Percentiles rank a stretch among this genome's conserved stretches.
phyloP scores from a whole-genome alignment of 2,888 invertebrate genomes.

The Cerastoderma edule region DNA sequence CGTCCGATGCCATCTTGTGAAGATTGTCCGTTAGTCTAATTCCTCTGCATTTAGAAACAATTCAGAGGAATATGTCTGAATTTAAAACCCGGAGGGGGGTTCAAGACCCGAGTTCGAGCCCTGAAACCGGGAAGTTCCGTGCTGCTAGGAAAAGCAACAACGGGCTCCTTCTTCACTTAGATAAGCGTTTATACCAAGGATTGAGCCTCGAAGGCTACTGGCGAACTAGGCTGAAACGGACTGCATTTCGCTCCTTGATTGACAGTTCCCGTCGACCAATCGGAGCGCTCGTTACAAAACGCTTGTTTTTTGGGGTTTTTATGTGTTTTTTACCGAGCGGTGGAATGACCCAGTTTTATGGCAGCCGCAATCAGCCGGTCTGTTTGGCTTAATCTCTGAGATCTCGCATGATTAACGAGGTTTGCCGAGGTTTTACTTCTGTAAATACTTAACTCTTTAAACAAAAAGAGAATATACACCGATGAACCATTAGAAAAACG shows the following conservation, averaged over 20 bases:
- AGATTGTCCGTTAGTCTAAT: constrained; percentile 27
- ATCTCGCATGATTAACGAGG: constrained; percentile 11
- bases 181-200: constrained; percentile 26
- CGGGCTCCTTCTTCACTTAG: constrained; percentile 47
- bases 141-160: constrained; percentile 55
- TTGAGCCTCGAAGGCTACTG: constrained; percentile 36
- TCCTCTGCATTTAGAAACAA: constrained; percentile 55
- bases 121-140: constrained; percentile 53
- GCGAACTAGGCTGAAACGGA: background rate
- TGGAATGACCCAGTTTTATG: constrained; percentile 17
- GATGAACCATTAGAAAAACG: background rate
- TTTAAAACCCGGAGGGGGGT: constrained; percentile 54
- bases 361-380: constrained; percentile 15
- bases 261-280: constrained; percentile 35
- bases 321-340: background rate
- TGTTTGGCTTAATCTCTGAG: constrained; percentile 2
- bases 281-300: constrained; percentile 25
- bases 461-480: background rate
- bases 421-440: constrained; percentile 19
- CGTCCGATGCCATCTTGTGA: constrained; percentile 57
- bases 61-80: constrained; percentile 18
- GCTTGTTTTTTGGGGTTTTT: background rate
- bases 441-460: constrained; percentile 20
- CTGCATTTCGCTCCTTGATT: constrained; percentile 29
- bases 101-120: constrained; percentile 57